Evolutionary conservation across 2,113 vertebrate genomes (phyloP).

Genomic region (Notarius quadriscutis): DNA sequence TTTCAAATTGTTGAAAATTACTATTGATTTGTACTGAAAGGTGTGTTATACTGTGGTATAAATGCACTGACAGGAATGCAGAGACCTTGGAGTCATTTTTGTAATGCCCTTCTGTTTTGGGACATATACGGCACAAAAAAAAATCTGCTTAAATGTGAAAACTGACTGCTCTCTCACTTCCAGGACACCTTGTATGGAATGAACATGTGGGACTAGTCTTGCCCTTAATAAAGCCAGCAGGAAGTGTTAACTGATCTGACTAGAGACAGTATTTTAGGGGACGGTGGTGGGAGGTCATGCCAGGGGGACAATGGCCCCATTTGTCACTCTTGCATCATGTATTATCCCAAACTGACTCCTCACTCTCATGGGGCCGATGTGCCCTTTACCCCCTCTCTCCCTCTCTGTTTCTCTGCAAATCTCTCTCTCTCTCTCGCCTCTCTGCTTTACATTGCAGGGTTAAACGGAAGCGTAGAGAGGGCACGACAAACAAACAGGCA

Average conservation of each 20-base stretch:
- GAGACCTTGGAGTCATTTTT: background rate
- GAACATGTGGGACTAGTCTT: background rate
- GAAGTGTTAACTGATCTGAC: conserved; percentile 47
- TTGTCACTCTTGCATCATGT: conserved; percentile 62
- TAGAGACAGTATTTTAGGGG: conserved; percentile 43
- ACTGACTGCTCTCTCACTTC: background rate
- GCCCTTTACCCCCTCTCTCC: conserved; percentile 26
- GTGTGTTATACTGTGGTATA: background rate
- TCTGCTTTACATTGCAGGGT: conserved; percentile 55
- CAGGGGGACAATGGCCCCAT: conserved; percentile 56
- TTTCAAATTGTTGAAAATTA: background rate
- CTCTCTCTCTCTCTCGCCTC: conserved; percentile 44
- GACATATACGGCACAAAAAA: background rate
- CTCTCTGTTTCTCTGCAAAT: conserved; percentile 25
- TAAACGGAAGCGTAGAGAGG: conserved; percentile 47
- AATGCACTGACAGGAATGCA: background rate
- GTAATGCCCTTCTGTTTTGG: background rate
- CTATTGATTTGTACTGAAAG: background rate
- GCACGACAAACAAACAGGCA: conserved; percentile 70
- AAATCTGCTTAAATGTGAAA: background rate
- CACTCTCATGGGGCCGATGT: conserved; percentile 62
- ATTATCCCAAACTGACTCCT: conserved; percentile 63
- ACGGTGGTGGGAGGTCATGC: conserved; percentile 46
- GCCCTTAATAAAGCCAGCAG: conserved; percentile 29
- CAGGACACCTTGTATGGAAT: conserved; percentile 20